phyloP scores from a whole-genome alignment of 2,888 invertebrate genomes.

The Meteorus cinctellus region DNA sequence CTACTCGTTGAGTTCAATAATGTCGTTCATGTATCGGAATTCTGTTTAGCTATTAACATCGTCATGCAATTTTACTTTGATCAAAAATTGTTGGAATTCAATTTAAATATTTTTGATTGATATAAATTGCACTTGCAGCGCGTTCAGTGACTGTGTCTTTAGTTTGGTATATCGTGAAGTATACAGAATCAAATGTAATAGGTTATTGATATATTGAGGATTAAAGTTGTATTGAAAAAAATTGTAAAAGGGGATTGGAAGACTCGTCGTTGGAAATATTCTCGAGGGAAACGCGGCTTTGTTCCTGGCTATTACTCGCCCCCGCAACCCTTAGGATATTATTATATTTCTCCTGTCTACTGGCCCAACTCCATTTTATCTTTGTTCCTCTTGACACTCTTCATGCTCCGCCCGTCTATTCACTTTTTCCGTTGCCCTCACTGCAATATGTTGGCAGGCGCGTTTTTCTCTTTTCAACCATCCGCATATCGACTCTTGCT shows the following conservation, averaged over 20 bases:
- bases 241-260: conserved; percentile 30
- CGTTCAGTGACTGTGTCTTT: background rate
- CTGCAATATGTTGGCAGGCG: background rate
- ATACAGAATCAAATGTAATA: conserved; percentile 24
- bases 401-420: conserved; percentile 45
- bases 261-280: conserved; percentile 41
- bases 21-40: too few species aligned
- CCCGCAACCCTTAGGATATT: conserved; percentile 72
- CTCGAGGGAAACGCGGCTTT: conserved; percentile 61
- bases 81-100: too few species aligned
- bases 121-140: too few species aligned
- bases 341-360: conserved; percentile 71
- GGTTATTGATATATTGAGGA: conserved; percentile 68
- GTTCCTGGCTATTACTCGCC: conserved; percentile 73
- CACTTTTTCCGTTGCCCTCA: conserved; percentile 34
- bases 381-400: conserved; percentile 48
- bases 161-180: background rate
- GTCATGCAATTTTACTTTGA: too few species aligned
- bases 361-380: conserved; percentile 46
- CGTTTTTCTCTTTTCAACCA: conserved; percentile 16
- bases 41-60: too few species aligned
- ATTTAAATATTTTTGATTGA: too few species aligned
- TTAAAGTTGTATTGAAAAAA: conserved; percentile 67
- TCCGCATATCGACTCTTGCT: conserved; percentile 11
- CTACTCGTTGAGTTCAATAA: too few species aligned